These are phyloP conservation scores for Pogonophryne albipinna DNA, from an alignment of 2,797 vertebrate genomes.

Conservation along the genomic window DNA sequence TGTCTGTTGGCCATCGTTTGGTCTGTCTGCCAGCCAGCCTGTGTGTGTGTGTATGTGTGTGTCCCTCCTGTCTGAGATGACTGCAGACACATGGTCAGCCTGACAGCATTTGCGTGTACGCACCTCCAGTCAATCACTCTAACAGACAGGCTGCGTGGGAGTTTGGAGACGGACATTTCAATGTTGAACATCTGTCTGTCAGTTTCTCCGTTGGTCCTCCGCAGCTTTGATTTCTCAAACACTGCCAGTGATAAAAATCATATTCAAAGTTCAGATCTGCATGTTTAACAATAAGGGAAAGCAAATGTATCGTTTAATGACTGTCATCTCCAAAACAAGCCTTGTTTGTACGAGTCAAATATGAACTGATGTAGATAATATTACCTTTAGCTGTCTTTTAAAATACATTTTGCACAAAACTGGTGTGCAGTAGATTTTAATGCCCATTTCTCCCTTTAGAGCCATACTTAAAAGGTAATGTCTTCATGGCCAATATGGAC, in stretches of 20 bases:
- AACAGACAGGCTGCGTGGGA: slow-evolving; percentile 60
- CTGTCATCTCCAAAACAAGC: not conserved
- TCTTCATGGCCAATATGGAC: too few relatives aligned
- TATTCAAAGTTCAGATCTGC: not conserved
- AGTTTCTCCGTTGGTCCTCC: slow-evolving; percentile 31
- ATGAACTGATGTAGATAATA: not conserved
- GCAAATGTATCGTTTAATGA: not conserved
- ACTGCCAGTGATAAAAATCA: slow-evolving; percentile 20
- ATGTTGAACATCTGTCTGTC: slow-evolving; percentile 69
- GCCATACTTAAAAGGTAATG: too few relatives aligned
- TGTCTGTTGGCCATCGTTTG: slow-evolving; percentile 52
- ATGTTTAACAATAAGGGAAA: not conserved
- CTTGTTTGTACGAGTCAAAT: slow-evolving; percentile 9
- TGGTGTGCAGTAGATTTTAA: too few relatives aligned
- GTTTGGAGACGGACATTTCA: slow-evolving; percentile 62
- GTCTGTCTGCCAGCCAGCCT: slow-evolving; percentile 46
- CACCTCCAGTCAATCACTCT: slow-evolving; percentile 69
- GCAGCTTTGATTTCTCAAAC: slow-evolving; percentile 42
- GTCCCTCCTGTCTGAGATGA: slow-evolving; percentile 57
- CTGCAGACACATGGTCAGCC: slow-evolving; percentile 71
- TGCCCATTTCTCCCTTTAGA: too few relatives aligned
- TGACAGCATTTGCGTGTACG: slow-evolving; percentile 59
- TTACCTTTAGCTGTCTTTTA: too few relatives aligned
- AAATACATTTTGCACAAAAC: too few relatives aligned
- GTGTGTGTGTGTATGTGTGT: too few relatives aligned